phyloP scores from a whole-genome alignment of 2,113 vertebrate species.

The Sturnira hondurensis region DNA sequence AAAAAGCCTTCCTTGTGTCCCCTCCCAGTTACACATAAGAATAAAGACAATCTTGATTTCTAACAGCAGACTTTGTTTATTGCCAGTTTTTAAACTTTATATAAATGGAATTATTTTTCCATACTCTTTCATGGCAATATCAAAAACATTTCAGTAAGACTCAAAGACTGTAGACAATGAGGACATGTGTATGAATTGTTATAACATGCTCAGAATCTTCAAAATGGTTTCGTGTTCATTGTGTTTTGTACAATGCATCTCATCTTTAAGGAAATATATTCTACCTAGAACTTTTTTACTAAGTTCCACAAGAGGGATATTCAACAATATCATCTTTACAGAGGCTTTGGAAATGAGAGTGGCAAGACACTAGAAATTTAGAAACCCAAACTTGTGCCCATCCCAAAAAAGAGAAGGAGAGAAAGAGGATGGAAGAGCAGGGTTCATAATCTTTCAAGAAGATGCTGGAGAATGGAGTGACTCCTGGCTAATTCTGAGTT shows the following conservation, averaged over 20 bases:
- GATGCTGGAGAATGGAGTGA: not conserved
- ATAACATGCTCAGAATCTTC: not conserved
- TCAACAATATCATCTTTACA: not conserved
- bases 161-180: not conserved
- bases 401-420: not conserved
- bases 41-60: not conserved
- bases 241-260: not conserved
- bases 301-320: not conserved
- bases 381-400: not conserved
- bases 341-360: not conserved
- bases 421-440: not conserved
- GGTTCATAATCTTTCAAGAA: not conserved
- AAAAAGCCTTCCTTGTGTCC: not conserved
- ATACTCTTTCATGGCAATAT: not conserved
- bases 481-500: not conserved
- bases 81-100: not conserved
- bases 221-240: not conserved
- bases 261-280: not conserved
- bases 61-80: not conserved
- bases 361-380: not conserved
- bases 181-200: not conserved
- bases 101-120: not conserved
- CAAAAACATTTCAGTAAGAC: not conserved
- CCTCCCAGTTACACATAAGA: not conserved
- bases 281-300: not conserved